Conservation (phyloP, 2,113 vertebrate genomes). For the Antigone vipio region DNA sequence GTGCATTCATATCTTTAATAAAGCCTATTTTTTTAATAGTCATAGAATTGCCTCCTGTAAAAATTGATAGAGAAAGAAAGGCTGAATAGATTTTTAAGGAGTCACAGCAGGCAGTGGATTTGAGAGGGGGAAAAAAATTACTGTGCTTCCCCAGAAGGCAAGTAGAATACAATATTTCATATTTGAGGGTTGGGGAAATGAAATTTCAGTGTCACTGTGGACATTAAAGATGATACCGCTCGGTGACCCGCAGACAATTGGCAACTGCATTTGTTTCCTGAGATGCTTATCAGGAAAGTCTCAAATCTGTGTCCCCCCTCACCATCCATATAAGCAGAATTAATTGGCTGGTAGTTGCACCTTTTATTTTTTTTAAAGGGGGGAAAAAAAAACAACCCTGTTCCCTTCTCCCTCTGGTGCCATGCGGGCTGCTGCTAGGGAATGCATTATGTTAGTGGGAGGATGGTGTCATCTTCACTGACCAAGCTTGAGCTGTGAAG, state of each 20-base stretch:
- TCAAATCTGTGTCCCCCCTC: not conserved
- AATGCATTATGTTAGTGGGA: not conserved
- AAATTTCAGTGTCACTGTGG: not conserved
- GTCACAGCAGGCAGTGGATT: not conserved
- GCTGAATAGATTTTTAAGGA: not conserved
- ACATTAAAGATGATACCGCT: not conserved
- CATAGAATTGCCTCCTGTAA: not conserved
- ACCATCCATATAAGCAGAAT: not conserved
- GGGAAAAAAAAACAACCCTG: not conserved
- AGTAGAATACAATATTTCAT: not conserved
- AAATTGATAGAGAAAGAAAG: not conserved
- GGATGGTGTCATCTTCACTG: not conserved
- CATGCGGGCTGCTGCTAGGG: not conserved
- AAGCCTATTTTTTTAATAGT: not conserved
- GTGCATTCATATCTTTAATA: not conserved
- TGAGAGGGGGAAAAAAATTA: not conserved
- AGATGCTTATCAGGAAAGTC: not conserved
- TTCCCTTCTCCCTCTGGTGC: not conserved
- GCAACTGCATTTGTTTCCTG: not conserved
- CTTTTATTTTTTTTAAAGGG: not conserved
- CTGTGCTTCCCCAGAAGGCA: not conserved
- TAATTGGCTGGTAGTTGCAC: not conserved
- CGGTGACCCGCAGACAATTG: not conserved
- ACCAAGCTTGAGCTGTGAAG: not conserved
- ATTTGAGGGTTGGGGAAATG: slow-evolving; percentile 11